Percentiles rank a stretch among this genome's conserved stretches.
Conservation (phyloP, 2,888 invertebrate genomes). For the Rhopalosiphum nymphaeae region DNA sequence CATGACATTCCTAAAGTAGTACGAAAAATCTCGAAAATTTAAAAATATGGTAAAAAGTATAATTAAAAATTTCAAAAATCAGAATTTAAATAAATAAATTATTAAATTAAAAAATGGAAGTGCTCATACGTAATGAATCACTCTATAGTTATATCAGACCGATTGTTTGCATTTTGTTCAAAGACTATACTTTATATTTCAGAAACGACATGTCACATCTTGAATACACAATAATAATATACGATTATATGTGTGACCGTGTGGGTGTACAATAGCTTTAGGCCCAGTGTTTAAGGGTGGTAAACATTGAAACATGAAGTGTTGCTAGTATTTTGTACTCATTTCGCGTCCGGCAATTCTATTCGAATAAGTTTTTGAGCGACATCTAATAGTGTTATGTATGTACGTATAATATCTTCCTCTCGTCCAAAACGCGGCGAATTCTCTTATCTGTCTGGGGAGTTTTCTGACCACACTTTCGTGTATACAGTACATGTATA, state of each 20-base stretch:
- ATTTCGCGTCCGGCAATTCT: background rate
- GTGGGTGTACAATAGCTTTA: background rate
- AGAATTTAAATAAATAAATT: background rate
- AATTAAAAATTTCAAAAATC: background rate
- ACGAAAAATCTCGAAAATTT: background rate
- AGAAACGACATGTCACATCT: background rate
- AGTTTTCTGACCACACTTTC: slow-evolving; percentile 20
- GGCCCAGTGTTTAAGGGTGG: background rate
- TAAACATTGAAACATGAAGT: background rate
- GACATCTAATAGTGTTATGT: background rate
- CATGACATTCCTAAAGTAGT: background rate
- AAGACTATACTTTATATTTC: background rate
- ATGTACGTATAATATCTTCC: background rate
- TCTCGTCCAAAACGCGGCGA: background rate
- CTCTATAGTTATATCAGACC: background rate
- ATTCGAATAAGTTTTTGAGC: too few species aligned
- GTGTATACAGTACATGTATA: background rate
- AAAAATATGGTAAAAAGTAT: background rate
- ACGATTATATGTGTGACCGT: background rate
- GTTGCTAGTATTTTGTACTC: background rate
- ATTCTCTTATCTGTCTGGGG: background rate
- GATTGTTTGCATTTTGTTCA: background rate
- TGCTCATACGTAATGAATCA: background rate
- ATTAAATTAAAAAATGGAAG: background rate
- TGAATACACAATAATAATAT: background rate